Conservation (phyloP, 1,140 invertebrate genomes). For the Heliconius hermathena region DNA sequence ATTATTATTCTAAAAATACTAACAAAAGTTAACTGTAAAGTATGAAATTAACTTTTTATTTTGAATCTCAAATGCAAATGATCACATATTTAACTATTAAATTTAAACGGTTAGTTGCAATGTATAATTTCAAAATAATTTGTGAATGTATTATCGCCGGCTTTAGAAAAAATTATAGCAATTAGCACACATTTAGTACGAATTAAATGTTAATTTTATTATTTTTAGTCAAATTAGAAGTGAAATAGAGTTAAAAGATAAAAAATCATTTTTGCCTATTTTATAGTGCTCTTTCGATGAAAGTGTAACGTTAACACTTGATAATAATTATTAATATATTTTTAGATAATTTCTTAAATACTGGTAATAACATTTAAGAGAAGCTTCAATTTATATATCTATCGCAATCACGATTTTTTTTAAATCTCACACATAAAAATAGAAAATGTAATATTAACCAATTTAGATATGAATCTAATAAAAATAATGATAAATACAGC, state of each 20-base stretch:
- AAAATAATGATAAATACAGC: not conserved
- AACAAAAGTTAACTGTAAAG: not conserved
- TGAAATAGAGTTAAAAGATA: not conserved
- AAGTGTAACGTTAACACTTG: not conserved
- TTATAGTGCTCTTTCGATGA: not conserved
- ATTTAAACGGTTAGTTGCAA: not conserved
- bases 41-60: not conserved
- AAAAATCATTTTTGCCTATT: not conserved
- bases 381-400: not conserved
- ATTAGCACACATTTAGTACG: conserved; percentile 6
- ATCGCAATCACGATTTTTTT: not conserved
- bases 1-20: not conserved
- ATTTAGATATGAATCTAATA: not conserved
- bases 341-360: too few species aligned
- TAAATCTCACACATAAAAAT: not conserved
- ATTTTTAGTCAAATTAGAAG: not conserved
- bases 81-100: not conserved
- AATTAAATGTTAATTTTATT: conserved; percentile 13
- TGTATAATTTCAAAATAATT: conserved; percentile 6
- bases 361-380: too few species aligned
- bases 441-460: not conserved
- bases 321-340: not conserved
- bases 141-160: not conserved
- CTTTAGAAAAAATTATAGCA: not conserved
- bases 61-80: not conserved